Percentiles rank a stretch among this genome's conserved stretches.
These are phyloP conservation scores for Micrastur ruficollis DNA, from an alignment of 2,797 vertebrate species.

Conservation along the genomic window DNA sequence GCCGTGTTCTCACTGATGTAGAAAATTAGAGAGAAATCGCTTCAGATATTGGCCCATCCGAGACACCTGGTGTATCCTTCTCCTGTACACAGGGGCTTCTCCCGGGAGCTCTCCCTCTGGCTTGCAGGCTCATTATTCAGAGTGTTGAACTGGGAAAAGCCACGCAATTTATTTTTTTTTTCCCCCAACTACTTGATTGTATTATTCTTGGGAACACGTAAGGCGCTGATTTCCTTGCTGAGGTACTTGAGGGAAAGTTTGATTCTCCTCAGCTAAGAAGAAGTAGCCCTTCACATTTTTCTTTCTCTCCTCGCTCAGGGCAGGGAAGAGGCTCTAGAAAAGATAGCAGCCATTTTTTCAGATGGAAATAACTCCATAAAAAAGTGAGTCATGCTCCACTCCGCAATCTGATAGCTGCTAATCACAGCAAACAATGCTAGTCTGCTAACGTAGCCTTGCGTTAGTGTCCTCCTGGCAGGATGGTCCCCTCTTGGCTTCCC, in stretches of 20 bases:
- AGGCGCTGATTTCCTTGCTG: neutral
- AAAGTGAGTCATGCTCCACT: neutral
- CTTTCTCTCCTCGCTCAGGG: neutral
- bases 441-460: neutral
- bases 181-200: neutral
- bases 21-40: conserved; percentile 61
- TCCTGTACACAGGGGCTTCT: neutral
- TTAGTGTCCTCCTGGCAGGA: neutral
- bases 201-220: neutral
- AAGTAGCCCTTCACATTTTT: conserved; percentile 1
- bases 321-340: neutral
- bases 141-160: conserved; percentile 27
- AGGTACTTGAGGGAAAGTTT: conserved; percentile 32
- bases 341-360: neutral
- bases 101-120: neutral
- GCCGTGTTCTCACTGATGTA: conserved; percentile 53
- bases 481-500: neutral
- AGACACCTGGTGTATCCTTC: conserved; percentile 24
- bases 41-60: neutral
- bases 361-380: conserved; percentile 43
- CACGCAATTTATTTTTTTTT: neutral
- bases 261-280: conserved; percentile 9
- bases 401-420: neutral
- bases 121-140: conserved; percentile 39
- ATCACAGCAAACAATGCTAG: neutral